Percentiles rank a stretch among this genome's conserved stretches.
Evolutionary conservation across 2,797 vertebrate genomes (phyloP).

Genomic region (Oophaga sylvatica): DNA sequence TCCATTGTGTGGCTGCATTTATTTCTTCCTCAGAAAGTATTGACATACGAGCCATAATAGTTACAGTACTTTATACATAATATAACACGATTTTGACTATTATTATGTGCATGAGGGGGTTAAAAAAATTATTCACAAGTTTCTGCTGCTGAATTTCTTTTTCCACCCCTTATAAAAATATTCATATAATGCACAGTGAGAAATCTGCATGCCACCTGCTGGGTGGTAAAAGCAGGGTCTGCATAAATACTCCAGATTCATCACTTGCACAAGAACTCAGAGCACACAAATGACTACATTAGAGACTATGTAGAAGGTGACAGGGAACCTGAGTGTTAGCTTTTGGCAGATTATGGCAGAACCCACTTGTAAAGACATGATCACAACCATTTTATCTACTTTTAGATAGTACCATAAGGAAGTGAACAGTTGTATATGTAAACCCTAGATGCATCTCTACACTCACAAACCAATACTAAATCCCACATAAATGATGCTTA

Average conservation of each 20-base stretch:
- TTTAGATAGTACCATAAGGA: too few relatives aligned
- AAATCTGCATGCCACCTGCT: neutral
- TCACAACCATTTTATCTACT: too few relatives aligned
- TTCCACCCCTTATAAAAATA: neutral
- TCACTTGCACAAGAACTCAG: conserved; percentile 16
- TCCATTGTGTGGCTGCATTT: too few relatives aligned
- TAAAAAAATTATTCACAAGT: neutral
- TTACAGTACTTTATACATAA: too few relatives aligned
- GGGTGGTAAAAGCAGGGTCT: neutral
- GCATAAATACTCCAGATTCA: conserved; percentile 1
- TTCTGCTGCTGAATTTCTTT: neutral
- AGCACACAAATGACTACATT: neutral
- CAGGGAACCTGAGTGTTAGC: neutral
- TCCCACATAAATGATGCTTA: too few relatives aligned
- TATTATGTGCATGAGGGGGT: neutral
- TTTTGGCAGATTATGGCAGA: too few relatives aligned
- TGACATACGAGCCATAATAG: neutral
- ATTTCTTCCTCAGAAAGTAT: neutral
- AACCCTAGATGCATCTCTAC: too few relatives aligned
- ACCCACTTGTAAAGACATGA: too few relatives aligned
- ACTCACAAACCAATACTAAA: too few relatives aligned
- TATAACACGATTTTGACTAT: too few relatives aligned
- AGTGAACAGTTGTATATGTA: too few relatives aligned
- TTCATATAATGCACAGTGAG: neutral
- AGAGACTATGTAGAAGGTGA: neutral